Percentiles rank a stretch among this genome's conserved stretches.
These are phyloP conservation scores for Anolis apletophallus DNA, from an alignment of 2,797 vertebrate species.

Conservation along the genomic window DNA sequence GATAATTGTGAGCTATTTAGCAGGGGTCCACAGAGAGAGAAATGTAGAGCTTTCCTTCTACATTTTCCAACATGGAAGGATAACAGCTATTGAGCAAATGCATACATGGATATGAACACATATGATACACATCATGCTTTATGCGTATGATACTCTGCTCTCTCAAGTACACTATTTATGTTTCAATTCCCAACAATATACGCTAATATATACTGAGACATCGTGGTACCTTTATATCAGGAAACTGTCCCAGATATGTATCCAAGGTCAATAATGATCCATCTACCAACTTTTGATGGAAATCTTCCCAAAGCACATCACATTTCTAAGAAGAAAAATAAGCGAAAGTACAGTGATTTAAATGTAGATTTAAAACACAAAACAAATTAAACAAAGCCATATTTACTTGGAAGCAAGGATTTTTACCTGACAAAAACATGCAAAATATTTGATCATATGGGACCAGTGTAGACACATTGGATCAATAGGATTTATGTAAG, in stretches of 20 bases:
- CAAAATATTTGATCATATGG: not conserved
- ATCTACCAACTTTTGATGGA: slow-evolving; percentile 96
- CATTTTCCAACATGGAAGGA: not conserved
- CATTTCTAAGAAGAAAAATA: slow-evolving; percentile 84
- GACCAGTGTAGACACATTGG: too few relatives aligned
- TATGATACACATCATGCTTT: not conserved
- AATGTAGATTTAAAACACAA: slow-evolving; percentile 7
- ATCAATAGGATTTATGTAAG: too few relatives aligned
- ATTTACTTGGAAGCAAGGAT: not conserved
- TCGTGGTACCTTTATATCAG: slow-evolving; percentile 92
- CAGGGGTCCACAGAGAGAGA: not conserved
- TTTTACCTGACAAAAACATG: not conserved
- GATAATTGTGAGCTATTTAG: not conserved
- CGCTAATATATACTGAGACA: slow-evolving; percentile 39
- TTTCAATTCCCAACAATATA: slow-evolving; percentile 27
- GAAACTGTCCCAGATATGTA: slow-evolving; percentile 93
- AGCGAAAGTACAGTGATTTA: slow-evolving; percentile 27
- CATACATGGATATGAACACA: not conserved
- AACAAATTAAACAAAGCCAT: slow-evolving; percentile 27
- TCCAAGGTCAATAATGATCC: slow-evolving; percentile 92
- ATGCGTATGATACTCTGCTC: not conserved
- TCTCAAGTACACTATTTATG: not conserved
- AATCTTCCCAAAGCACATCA: slow-evolving; percentile 96
- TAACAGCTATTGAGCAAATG: not conserved
- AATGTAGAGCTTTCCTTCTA: not conserved